A percentile compares a stretch with the other conserved stretches of the same genome.
These are phyloP conservation scores for Netelia fuscicornis DNA, from an alignment of 2,888 invertebrate species.

Conservation along the genomic window DNA sequence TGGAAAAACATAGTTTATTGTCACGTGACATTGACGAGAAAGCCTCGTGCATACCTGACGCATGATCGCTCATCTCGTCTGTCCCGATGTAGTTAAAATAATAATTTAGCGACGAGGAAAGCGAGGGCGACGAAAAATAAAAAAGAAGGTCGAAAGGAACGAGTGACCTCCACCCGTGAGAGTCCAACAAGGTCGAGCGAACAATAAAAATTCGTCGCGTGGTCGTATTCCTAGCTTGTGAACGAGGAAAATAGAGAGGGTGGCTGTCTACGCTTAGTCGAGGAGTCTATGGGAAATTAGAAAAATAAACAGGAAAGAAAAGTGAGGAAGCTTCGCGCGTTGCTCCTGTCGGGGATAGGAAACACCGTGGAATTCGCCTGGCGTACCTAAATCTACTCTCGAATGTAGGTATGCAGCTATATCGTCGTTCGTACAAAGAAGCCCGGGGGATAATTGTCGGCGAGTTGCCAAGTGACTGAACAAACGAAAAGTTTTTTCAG, in stretches of 20 bases:
- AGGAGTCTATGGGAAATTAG: conserved; percentile 57
- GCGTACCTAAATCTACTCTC: conserved; percentile 20
- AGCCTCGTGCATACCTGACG: neutral
- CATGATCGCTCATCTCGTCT: neutral
- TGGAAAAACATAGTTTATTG: conserved; percentile 64
- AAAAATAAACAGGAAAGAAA: conserved; percentile 60
- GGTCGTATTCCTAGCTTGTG: conserved; percentile 30
- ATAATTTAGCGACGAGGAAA: conserved; percentile 62
- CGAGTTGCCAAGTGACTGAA: conserved; percentile 47
- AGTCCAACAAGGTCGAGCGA: conserved; percentile 9
- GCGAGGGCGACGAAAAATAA: conserved; percentile 54
- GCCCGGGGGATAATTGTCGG: conserved; percentile 28
- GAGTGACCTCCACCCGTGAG: conserved; percentile 9
- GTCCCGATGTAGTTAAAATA: conserved; percentile 54
- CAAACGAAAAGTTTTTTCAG: conserved; percentile 60
- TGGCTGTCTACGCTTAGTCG: neutral
- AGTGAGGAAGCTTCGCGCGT: neutral
- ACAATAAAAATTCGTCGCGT: conserved; percentile 9
- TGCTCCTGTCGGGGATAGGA: neutral
- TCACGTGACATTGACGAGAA: conserved; percentile 42
- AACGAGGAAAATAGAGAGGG: neutral
- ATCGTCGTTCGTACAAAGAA: neutral
- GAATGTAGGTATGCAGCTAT: conserved; percentile 11
- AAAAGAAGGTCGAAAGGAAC: neutral
- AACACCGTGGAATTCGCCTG: conserved; percentile 3